phyloP scores from a whole-genome alignment of 2,797 vertebrate species.

The Cetoscarus ocellatus region DNA sequence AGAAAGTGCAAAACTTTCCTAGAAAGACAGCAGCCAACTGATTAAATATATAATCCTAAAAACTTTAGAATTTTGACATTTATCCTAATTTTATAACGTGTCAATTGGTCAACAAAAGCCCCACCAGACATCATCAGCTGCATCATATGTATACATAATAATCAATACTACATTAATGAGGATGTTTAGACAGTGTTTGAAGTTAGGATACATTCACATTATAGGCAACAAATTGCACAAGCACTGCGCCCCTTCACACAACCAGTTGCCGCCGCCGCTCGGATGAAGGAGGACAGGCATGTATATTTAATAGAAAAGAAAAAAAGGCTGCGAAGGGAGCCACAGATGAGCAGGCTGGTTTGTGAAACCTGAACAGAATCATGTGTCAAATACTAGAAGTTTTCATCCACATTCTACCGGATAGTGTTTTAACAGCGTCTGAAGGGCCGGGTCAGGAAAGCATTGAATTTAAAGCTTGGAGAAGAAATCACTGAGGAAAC shows the following conservation, averaged over 20 bases:
- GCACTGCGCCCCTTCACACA: conserved; percentile 32
- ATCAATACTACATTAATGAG: too few species aligned
- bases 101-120: too few species aligned
- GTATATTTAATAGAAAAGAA: conserved; percentile 51
- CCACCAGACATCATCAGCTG: neutral
- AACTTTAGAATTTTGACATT: too few species aligned
- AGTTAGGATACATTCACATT: neutral
- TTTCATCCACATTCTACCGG: conserved; percentile 39
- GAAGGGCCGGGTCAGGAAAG: conserved; percentile 71
- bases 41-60: neutral
- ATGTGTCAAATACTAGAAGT: neutral
- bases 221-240: conserved; percentile 38
- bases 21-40: neutral
- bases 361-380: conserved; percentile 19
- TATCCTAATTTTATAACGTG: too few species aligned
- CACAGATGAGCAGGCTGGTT: conserved; percentile 20
- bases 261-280: conserved; percentile 49
- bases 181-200: neutral
- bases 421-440: conserved; percentile 57
- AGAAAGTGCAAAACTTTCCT: neutral
- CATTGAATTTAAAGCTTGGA: conserved; percentile 41
- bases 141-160: neutral
- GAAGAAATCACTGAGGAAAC: conserved; percentile 33
- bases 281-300: conserved; percentile 51
- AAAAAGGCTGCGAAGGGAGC: conserved; percentile 6